Conservation (phyloP, 2,113 vertebrate species). For the Mugil cephalus region DNA sequence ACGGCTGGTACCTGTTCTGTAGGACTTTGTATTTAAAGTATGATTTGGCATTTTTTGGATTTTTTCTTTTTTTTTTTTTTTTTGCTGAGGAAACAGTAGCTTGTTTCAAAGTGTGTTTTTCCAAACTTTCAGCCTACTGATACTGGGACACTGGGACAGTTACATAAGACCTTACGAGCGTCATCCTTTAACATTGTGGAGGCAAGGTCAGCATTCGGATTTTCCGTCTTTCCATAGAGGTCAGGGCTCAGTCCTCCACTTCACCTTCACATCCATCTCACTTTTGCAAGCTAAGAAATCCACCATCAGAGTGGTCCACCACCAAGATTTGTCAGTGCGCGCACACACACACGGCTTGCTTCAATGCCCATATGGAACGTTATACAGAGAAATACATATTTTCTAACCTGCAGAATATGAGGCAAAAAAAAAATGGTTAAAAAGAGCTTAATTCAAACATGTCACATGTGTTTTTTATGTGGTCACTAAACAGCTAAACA, state of each 20-base stretch:
- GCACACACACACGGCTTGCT: conserved; percentile 24
- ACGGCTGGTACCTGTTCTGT: background rate
- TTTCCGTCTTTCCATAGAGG: conserved; percentile 54
- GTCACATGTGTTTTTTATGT: conserved; percentile 37
- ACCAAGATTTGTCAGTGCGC: conserved; percentile 18
- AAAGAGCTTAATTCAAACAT: conserved; percentile 43
- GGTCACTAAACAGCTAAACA: conserved; percentile 67
- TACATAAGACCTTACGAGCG: conserved; percentile 14
- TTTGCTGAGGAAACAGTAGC: background rate
- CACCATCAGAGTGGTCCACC: background rate
- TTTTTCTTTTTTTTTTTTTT: no score
- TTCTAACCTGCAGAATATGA: conserved; percentile 54
- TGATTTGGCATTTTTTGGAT: no score
- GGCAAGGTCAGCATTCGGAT: conserved; percentile 15
- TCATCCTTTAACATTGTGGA: background rate
- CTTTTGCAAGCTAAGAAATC: conserved; percentile 8
- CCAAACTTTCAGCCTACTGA: no score
- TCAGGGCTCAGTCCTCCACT: conserved; percentile 73
- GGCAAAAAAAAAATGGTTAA: conserved; percentile 40
- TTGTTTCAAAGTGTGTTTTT: no score
- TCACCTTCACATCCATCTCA: conserved; percentile 13
- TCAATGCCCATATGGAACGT: conserved; percentile 28
- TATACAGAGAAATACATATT: conserved; percentile 43
- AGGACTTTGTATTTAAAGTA: background rate
- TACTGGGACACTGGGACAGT: no score